These are phyloP conservation scores for Hypolimnas misippus DNA, from an alignment of 2,888 invertebrate genomes.

Conservation along the genomic window DNA sequence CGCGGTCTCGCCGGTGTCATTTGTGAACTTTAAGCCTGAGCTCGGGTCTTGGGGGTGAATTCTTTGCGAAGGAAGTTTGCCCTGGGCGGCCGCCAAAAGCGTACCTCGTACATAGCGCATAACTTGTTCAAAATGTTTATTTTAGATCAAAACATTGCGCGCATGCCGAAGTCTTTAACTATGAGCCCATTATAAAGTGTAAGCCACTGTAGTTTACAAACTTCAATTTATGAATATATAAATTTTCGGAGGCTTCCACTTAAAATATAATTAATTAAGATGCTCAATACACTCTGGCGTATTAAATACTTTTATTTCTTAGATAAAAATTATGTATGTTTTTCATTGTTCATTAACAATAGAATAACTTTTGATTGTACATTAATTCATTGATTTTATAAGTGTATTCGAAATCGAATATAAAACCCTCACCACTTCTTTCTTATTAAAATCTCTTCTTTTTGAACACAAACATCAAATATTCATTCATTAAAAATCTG, in stretches of 20 bases:
- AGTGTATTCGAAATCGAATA: too few species aligned
- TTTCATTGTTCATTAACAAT: too few species aligned
- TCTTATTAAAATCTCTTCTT: too few species aligned
- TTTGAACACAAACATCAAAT: too few species aligned
- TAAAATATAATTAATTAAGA: background rate
- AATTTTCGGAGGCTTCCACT: background rate
- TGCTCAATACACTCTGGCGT: too few species aligned
- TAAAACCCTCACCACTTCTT: too few species aligned
- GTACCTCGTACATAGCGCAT: constrained; percentile 42
- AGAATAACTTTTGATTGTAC: too few species aligned
- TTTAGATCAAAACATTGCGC: constrained; percentile 39
- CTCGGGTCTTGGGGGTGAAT: constrained; percentile 60
- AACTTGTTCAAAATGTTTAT: constrained; percentile 55
- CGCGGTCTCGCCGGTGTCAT: constrained; percentile 78
- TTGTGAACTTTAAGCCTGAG: constrained; percentile 71
- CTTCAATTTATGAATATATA: constrained; percentile 12
- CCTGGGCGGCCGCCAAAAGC: constrained; percentile 57
- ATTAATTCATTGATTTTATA: too few species aligned
- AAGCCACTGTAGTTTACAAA: constrained; percentile 17
- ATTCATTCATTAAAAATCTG: too few species aligned
- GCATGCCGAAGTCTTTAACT: constrained; percentile 35
- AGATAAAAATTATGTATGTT: too few species aligned
- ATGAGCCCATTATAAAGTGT: constrained; percentile 24
- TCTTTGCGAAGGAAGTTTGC: constrained; percentile 51
- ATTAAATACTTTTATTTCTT: too few species aligned